phyloP scores from a whole-genome alignment of 2,888 invertebrate species.

The Meteorus colon region DNA sequence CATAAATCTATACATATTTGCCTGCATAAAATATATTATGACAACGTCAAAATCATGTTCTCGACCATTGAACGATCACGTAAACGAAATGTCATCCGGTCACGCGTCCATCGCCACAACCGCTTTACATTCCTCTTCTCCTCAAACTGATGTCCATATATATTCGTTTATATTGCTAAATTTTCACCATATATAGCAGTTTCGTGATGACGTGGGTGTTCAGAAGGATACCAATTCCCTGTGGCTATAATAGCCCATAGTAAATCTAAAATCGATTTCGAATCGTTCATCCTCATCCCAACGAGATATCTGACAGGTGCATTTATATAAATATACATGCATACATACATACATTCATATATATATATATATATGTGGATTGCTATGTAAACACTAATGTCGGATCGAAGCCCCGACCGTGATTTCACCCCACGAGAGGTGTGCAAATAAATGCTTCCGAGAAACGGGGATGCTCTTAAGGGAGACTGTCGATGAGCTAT shows the following conservation, averaged over 20 bases:
- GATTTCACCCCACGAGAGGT: constrained; percentile 25
- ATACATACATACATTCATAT: neutral
- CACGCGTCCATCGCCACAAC: neutral
- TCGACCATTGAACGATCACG: constrained; percentile 3
- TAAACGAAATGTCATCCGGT: neutral
- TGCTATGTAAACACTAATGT: constrained; percentile 19
- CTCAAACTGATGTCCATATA: neutral
- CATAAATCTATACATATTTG: neutral
- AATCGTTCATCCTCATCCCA: neutral
- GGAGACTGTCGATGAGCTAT: neutral
- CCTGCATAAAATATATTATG: neutral
- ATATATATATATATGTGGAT: neutral
- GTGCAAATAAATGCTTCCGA: constrained; percentile 35
- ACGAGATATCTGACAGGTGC: constrained; percentile 8
- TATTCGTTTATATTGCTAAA: neutral
- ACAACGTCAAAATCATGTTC: neutral
- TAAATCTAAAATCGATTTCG: constrained; percentile 6
- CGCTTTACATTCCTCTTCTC: neutral
- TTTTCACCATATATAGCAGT: neutral
- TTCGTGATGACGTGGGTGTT: neutral
- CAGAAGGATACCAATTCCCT: neutral
- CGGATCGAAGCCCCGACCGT: constrained; percentile 1
- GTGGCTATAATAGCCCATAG: neutral
- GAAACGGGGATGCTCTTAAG: constrained; percentile 8
- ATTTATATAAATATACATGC: constrained; percentile 5